Evolutionary conservation across 2,797 vertebrate species (phyloP).

Genomic region (Pipistrellus nathusii): DNA sequence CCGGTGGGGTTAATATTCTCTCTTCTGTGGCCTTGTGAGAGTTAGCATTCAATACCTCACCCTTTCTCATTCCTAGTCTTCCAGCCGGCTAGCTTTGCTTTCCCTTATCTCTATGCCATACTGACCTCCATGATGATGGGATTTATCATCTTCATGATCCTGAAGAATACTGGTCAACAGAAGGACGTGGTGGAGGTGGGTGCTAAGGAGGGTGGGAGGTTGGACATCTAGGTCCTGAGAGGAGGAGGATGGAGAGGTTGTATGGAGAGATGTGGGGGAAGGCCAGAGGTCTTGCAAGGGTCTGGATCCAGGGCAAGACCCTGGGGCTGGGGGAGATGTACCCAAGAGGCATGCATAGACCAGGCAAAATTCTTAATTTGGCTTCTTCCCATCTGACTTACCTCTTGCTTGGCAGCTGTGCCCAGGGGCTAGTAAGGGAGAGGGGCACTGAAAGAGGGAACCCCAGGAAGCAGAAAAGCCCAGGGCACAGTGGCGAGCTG

Average conservation of each 20-base stretch:
- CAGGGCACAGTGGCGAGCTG: not conserved
- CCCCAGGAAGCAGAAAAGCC: not conserved
- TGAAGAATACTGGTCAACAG: constrained; percentile 85
- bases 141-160: constrained; percentile 89
- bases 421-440: not conserved
- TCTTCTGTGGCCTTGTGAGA: not conserved
- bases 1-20: not conserved
- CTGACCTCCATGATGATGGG: constrained; percentile 89
- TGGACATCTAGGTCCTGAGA: not conserved
- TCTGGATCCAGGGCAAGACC: not conserved
- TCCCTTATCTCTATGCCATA: constrained; percentile 86
- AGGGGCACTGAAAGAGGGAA: not conserved
- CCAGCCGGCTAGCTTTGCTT: constrained; percentile 89
- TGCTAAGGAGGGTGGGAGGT: not conserved
- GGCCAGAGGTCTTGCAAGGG: not conserved
- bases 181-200: constrained; percentile 89
- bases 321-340: not conserved
- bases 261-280: not conserved
- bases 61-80: constrained; percentile 84
- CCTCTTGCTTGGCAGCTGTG: not conserved
- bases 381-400: not conserved
- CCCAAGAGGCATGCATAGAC: not conserved
- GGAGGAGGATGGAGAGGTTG: not conserved
- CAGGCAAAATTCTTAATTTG: not conserved
- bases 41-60: not conserved